phyloP scores from a whole-genome alignment of 2,888 invertebrate species.

The Isotomurus palustris region DNA sequence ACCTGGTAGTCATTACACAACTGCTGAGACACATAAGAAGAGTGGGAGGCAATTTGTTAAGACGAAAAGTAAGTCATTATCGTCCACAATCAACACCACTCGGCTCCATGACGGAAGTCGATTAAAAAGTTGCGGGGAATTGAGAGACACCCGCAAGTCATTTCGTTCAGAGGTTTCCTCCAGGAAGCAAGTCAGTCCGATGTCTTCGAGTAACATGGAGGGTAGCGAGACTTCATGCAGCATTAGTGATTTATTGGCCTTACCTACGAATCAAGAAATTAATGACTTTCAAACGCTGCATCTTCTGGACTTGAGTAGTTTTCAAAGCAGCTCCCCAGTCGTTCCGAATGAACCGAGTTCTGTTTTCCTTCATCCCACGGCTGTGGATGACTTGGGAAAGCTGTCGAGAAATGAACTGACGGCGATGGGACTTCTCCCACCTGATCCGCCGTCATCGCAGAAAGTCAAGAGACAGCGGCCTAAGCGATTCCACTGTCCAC shows the following conservation, averaged over 20 bases:
- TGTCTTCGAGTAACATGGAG: not conserved
- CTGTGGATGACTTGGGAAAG: conserved; percentile 43
- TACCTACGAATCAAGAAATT: too few relatives aligned
- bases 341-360: too few relatives aligned
- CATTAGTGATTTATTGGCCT: not conserved
- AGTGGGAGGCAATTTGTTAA: not conserved
- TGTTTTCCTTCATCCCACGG: conserved; percentile 31
- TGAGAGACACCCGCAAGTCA: too few relatives aligned
- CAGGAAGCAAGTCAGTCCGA: not conserved
- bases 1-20: not conserved
- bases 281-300: not conserved
- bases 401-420: conserved; percentile 42
- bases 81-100: not conserved
- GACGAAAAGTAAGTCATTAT: not conserved
- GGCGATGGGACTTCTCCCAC: conserved; percentile 42
- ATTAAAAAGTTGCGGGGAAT: too few relatives aligned
- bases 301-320: not conserved
- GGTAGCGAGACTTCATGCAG: not conserved
- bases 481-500: conserved; percentile 55
- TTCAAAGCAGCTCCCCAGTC: not conserved
- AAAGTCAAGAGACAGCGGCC: conserved; percentile 49
- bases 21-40: too few relatives aligned
- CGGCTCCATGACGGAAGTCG: not conserved
- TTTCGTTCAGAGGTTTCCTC: not conserved
- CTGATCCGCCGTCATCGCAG: conserved; percentile 29